Evolutionary conservation across 2,797 vertebrate genomes (phyloP).

Genomic region (Sebastes steindachneri): DNA sequence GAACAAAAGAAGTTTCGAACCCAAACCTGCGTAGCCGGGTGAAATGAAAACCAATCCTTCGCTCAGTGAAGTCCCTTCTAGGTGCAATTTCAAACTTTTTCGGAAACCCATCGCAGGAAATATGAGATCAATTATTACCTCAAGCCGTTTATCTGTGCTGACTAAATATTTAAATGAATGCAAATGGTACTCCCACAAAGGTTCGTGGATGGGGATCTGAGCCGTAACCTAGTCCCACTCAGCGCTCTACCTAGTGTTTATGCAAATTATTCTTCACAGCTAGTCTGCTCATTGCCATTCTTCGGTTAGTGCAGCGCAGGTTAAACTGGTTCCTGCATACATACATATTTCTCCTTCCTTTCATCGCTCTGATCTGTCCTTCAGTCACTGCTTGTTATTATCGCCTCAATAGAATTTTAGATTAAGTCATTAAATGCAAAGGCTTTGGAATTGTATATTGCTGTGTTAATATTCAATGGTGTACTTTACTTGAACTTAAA

Average conservation of each 20-base stretch:
- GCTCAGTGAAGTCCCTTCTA: background rate
- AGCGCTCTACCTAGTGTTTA: constrained; percentile 70
- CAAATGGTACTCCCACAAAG: constrained; percentile 75
- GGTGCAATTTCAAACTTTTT: constrained; percentile 25
- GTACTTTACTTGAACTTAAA: background rate
- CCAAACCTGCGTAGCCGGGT: background rate
- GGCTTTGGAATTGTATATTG: background rate
- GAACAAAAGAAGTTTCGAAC: constrained; percentile 18
- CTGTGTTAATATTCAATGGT: background rate
- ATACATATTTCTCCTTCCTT: constrained; percentile 1
- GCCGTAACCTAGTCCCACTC: constrained; percentile 68
- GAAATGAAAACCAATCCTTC: constrained; percentile 17
- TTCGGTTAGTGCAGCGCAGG: constrained; percentile 36
- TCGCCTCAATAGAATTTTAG: background rate
- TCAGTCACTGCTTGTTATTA: constrained; percentile 4
- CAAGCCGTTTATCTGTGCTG: constrained; percentile 46
- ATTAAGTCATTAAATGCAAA: constrained; percentile 1
- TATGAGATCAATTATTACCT: constrained; percentile 37
- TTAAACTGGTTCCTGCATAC: constrained; percentile 24
- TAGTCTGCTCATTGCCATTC: constrained; percentile 44
- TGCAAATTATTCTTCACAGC: constrained; percentile 67
- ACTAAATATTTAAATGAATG: constrained; percentile 77
- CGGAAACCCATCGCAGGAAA: background rate
- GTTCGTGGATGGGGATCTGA: constrained; percentile 56
- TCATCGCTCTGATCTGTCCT: background rate